Conservation (phyloP, 2,888 invertebrate genomes). For the Epinotia nisella region DNA sequence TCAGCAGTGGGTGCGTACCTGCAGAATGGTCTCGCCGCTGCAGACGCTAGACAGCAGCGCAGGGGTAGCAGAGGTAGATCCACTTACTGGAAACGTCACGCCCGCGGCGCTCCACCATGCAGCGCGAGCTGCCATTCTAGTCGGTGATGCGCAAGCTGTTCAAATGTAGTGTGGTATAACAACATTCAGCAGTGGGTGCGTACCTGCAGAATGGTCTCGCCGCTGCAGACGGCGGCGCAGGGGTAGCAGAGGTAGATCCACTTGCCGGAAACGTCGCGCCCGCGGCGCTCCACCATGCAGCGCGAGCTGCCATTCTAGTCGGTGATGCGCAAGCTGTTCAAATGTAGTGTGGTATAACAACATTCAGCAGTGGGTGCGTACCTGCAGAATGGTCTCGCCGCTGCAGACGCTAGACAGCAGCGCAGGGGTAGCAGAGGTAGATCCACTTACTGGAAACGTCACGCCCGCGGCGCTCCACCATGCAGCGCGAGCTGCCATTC, state of each 20-base stretch:
- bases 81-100: too few species aligned
- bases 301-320: conserved; percentile 75
- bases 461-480: conserved; percentile 78
- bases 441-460: conserved; percentile 77
- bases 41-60: too few species aligned
- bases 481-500: conserved; percentile 72
- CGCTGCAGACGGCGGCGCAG: too few species aligned
- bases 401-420: conserved; percentile 79
- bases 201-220: too few species aligned
- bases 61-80: too few species aligned
- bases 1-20: too few species aligned
- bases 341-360: conserved; percentile 10
- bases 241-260: conserved; percentile 83
- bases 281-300: conserved; percentile 77
- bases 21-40: too few species aligned
- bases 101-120: too few species aligned
- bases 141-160: too few species aligned
- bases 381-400: conserved; percentile 77
- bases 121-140: too few species aligned
- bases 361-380: conserved; percentile 46
- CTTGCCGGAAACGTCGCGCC: conserved; percentile 73
- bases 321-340: conserved; percentile 76
- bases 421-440: conserved; percentile 82
- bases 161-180: too few species aligned
- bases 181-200: too few species aligned